Evolutionary conservation across 2,888 invertebrate species (phyloP).

Genomic region (Pollenia amentaria): DNA sequence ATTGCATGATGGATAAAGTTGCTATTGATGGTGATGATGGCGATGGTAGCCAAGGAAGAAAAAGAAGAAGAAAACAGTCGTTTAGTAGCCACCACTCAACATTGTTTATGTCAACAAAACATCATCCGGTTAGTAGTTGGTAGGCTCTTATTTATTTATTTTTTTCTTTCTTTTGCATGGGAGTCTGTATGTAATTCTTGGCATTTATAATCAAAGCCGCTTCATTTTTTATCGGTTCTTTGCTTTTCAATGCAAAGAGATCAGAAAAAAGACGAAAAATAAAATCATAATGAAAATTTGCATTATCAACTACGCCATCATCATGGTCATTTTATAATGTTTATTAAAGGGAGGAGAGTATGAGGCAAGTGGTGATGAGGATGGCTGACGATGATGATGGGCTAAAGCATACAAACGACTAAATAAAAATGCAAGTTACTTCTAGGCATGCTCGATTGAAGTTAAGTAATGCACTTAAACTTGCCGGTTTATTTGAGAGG

Average conservation of each 20-base stretch:
- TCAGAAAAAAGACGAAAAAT: conserved; percentile 29
- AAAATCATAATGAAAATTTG: conserved; percentile 56
- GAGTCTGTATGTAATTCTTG: conserved; percentile 61
- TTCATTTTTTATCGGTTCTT: conserved; percentile 62
- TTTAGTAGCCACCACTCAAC: conserved; percentile 75
- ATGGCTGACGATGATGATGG: conserved; percentile 20
- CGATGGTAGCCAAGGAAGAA: conserved; percentile 20
- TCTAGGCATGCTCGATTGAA: conserved; percentile 58
- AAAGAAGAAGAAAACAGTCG: conserved; percentile 40
- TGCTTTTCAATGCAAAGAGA: conserved; percentile 60
- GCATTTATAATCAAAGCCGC: conserved; percentile 64
- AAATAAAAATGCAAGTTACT: conserved; percentile 7
- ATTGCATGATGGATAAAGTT: conserved; percentile 36
- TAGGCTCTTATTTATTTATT: neutral
- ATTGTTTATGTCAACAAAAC: conserved; percentile 82
- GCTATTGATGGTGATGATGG: conserved; percentile 54
- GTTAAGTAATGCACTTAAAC: conserved; percentile 77
- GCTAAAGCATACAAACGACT: neutral
- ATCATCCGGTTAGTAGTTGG: conserved; percentile 78
- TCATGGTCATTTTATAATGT: conserved; percentile 62
- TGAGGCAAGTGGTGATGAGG: conserved; percentile 12
- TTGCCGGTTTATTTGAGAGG: conserved; percentile 74
- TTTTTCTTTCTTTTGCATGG: neutral
- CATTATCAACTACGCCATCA: conserved; percentile 68
- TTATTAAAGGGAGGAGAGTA: conserved; percentile 40